Evolutionary conservation across 2,113 vertebrate species (phyloP).

Genomic region (Leucoraja erinaceus): DNA sequence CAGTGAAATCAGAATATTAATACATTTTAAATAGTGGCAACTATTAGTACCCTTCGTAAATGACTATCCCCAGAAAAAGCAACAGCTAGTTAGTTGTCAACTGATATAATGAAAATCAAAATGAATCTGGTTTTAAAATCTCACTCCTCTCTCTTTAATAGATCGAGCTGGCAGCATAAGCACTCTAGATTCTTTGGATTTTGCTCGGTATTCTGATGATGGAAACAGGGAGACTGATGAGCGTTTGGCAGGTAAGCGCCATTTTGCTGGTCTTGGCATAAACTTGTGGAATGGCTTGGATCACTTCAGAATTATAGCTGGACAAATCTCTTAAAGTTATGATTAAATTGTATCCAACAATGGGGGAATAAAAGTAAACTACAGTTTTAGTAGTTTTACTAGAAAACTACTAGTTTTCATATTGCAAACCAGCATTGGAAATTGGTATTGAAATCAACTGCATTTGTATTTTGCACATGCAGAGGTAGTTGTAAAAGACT

Average conservation of each 20-base stretch:
- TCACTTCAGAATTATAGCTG: not conserved
- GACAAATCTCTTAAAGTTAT: not conserved
- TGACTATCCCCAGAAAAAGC: too few relatives aligned
- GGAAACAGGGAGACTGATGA: constrained; percentile 93
- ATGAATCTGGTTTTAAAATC: not conserved
- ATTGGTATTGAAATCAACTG: not conserved
- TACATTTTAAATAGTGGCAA: too few relatives aligned
- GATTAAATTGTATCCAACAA: not conserved
- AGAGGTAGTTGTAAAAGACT: not conserved
- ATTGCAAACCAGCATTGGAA: not conserved
- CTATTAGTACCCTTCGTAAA: too few relatives aligned
- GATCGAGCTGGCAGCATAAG: constrained; percentile 96
- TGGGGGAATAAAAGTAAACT: not conserved
- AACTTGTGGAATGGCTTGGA: not conserved
- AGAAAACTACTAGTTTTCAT: not conserved
- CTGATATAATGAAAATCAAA: not conserved
- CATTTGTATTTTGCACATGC: not conserved
- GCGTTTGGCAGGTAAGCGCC: constrained; percentile 82
- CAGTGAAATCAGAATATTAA: too few relatives aligned
- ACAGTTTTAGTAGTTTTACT: not conserved
- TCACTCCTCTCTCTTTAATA: constrained; percentile 48
- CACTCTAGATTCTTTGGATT: constrained; percentile 96
- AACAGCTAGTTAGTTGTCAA: too few relatives aligned
- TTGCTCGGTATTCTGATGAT: constrained; percentile 96
- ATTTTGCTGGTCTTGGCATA: not conserved